Percentiles rank a stretch among this genome's conserved stretches.
These are phyloP conservation scores for Caradrina kadenii DNA, from an alignment of 2,888 invertebrate species.

Conservation along the genomic window DNA sequence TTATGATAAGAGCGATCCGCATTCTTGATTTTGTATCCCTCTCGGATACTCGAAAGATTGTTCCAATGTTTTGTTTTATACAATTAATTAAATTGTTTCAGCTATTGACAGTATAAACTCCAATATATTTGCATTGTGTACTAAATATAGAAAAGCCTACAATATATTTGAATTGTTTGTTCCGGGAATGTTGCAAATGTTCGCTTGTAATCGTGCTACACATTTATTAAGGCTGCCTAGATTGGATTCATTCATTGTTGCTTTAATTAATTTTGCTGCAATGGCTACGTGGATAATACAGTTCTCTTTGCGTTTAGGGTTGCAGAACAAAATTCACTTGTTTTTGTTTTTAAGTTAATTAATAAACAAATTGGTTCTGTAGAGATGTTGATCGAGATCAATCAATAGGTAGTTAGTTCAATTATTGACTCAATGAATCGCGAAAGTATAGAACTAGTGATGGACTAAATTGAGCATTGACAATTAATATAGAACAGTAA, in stretches of 20 bases:
- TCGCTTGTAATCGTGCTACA: constrained; percentile 38
- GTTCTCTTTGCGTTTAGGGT: constrained; percentile 21
- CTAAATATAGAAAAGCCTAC: not conserved
- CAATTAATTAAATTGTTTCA: constrained; percentile 32
- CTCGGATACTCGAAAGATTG: constrained; percentile 39
- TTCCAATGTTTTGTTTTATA: constrained; percentile 42
- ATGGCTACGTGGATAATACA: constrained; percentile 12
- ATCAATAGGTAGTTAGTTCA: too few relatives aligned
- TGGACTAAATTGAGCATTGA: not conserved
- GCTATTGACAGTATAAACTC: constrained; percentile 9
- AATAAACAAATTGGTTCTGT: not conserved
- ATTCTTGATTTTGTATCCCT: constrained; percentile 51
- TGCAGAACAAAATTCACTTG: not conserved
- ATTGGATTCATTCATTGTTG: constrained; percentile 54
- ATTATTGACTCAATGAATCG: not conserved
- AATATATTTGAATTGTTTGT: constrained; percentile 38
- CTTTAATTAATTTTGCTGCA: constrained; percentile 56
- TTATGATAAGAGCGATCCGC: constrained; percentile 54
- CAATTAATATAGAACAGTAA: not conserved
- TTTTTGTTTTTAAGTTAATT: not conserved
- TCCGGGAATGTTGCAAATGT: constrained; percentile 40
- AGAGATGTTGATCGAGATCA: too few relatives aligned
- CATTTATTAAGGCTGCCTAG: constrained; percentile 39
- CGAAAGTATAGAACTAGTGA: not conserved
- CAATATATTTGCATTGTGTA: constrained; percentile 28